Base-by-base conservation (phyloP, 2,113 vertebrate species). In the Catharus bicknelli region DNA sequence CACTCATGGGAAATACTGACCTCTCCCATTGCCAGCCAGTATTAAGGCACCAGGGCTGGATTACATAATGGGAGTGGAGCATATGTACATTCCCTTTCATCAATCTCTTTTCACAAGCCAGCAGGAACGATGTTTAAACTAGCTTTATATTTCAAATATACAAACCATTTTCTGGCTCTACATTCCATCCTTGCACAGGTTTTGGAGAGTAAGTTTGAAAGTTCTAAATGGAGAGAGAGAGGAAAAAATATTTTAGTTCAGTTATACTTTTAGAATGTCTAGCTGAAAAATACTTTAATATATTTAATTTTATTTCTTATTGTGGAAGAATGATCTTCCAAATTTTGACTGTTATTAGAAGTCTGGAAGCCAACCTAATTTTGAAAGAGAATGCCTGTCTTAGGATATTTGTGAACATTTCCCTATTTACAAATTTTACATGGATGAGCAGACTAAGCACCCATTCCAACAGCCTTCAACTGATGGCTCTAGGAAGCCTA, bases 161-260 rank as follows among this genome's bases (percentile, higher is more conserved):
- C 94, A 2, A 98, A 98, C 98, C 95, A 83, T 54, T 93, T 67
- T 93, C 74, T 51, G 85, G 68, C 75, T 75, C 79, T 74, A 82
- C 70, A 32, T 91, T 96, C 58, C 29, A 86, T 95, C 97, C 97
- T 78, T 95, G 51, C 48, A 97, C 73, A 67, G 96, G 95, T 85
- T 54, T 96, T 20, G 95, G 92, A 69, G 66, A 86, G 42, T 96
- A 95, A 25, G 95, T 97, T 58, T 98, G 97, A 94, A 99, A 99
- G 57, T 90, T 97, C 99, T 99, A 92, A 26, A 75, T 50, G 38
- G 23, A 58, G 57, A 70, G 8, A 70, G 57, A 70, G 10, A 66
- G 40, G 6, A 47, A 25, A 42, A 27, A n/a, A 40, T 0, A 12
- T 12, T 68, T 78, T 55, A 72, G 34, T 73, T 43, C 29, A 55